Conservation (phyloP, 2,797 vertebrate species). For the Gadopsis bispinosus region DNA sequence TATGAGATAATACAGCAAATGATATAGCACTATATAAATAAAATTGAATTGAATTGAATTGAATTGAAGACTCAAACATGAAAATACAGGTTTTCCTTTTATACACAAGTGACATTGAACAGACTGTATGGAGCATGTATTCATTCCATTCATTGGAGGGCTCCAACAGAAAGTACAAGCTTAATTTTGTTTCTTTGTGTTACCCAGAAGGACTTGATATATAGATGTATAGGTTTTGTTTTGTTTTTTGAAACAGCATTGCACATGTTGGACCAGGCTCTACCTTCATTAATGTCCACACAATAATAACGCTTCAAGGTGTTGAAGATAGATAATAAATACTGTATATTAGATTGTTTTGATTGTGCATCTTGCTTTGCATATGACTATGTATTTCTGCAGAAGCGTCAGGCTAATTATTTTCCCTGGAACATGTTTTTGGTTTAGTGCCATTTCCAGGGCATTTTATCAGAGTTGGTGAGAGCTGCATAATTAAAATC, state of each 20-base stretch:
- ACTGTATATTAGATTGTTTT: background rate
- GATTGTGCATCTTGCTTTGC: slow-evolving; percentile 2
- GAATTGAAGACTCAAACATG: background rate
- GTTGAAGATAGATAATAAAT: slow-evolving; percentile 21
- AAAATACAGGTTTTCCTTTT: slow-evolving; percentile 13
- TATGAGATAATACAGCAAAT: too few relatives aligned
- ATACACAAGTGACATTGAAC: slow-evolving; percentile 19
- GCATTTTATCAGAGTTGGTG: slow-evolving; percentile 1
- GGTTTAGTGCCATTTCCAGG: background rate
- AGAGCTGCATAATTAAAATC: background rate
- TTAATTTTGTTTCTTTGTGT: slow-evolving; percentile 29
- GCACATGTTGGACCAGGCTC: slow-evolving; percentile 7
- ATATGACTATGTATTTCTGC: slow-evolving; percentile 9
- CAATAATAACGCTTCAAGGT: slow-evolving; percentile 9
- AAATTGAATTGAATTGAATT: too few relatives aligned
- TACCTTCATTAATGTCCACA: slow-evolving; percentile 10
- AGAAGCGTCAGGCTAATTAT: background rate
- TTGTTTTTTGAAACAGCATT: slow-evolving; percentile 16
- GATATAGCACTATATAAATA: too few relatives aligned
- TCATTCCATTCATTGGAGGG: slow-evolving; percentile 3
- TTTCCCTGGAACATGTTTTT: slow-evolving; percentile 13
- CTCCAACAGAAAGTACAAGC: slow-evolving; percentile 28
- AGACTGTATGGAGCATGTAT: slow-evolving; percentile 13
- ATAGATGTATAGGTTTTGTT: background rate
- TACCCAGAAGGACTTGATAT: slow-evolving; percentile 24